Percentiles rank a stretch among this genome's conserved stretches.
Evolutionary conservation across 2,797 vertebrate genomes (phyloP).

Genomic region (Emydoidea blandingii): DNA sequence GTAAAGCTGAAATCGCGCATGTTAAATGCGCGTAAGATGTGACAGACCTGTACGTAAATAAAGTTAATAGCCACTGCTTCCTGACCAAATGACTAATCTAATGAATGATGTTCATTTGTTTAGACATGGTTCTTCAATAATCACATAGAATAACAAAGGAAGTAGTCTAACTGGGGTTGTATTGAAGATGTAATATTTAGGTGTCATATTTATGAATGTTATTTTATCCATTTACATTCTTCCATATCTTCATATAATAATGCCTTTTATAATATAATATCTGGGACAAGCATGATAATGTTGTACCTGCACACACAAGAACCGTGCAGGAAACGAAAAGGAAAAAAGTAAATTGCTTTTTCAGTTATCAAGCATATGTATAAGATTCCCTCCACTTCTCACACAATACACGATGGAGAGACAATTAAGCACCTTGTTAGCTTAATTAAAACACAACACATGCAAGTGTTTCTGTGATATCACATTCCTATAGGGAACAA

Average conservation of each 20-base stretch:
- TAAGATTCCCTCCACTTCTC: conserved; percentile 77
- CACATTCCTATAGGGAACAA: neutral
- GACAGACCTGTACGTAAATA: neutral
- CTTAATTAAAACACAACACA: conserved; percentile 77
- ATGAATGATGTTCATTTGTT: neutral
- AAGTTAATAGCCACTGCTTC: neutral
- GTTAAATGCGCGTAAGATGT: no score
- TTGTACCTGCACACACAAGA: neutral
- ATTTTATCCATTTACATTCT: neutral
- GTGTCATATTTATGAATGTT: neutral
- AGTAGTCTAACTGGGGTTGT: neutral
- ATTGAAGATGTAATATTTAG: neutral
- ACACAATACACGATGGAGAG: neutral
- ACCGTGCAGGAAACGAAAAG: conserved; percentile 31
- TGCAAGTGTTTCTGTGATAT: conserved; percentile 55
- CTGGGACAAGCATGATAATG: neutral
- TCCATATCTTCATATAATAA: neutral
- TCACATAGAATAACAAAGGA: neutral
- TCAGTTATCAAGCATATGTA: conserved; percentile 13
- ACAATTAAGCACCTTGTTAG: conserved; percentile 71
- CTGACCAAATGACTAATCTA: neutral
- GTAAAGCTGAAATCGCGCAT: no score
- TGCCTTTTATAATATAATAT: neutral
- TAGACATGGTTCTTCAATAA: neutral
- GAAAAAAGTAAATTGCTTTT: neutral